Evolutionary conservation across 2,888 invertebrate genomes (phyloP).

Genomic region (Euphydryas editha): DNA sequence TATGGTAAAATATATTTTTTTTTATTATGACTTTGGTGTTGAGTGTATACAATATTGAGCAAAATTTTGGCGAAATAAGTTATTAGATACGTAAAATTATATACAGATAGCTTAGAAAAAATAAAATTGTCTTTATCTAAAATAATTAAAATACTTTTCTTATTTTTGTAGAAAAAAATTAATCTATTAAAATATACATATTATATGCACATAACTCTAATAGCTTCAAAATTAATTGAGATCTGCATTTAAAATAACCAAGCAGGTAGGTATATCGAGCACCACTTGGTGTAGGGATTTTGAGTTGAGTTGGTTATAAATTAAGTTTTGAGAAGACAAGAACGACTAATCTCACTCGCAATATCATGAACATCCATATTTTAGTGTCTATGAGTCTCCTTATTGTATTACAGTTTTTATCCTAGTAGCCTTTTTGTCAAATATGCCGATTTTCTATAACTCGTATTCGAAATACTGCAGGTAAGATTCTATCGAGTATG

Average conservation of each 20-base stretch:
- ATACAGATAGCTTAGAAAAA: constrained; percentile 67
- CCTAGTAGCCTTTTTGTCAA: constrained; percentile 1
- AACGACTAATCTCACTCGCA: neutral
- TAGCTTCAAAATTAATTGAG: constrained; percentile 82
- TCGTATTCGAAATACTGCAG: constrained; percentile 21
- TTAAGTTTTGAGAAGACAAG: neutral
- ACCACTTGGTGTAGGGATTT: constrained; percentile 36
- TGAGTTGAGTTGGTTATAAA: constrained; percentile 7
- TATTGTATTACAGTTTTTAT: neutral
- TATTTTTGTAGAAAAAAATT: constrained; percentile 63
- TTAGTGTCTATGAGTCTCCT: neutral
- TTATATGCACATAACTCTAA: constrained; percentile 68
- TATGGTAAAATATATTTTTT: constrained; percentile 67
- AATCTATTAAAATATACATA: constrained; percentile 55
- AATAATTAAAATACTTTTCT: constrained; percentile 63
- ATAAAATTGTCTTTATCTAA: constrained; percentile 77
- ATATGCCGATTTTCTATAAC: constrained; percentile 9
- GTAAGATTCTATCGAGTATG: constrained; percentile 17
- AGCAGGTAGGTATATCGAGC: constrained; percentile 37
- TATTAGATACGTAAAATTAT: constrained; percentile 68
- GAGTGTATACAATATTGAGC: constrained; percentile 81
- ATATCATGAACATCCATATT: neutral
- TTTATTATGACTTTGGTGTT: constrained; percentile 83
- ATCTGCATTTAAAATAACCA: constrained; percentile 68
- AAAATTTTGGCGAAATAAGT: constrained; percentile 82